These are phyloP conservation scores for Fissipunctia ypsillon DNA, from an alignment of 2,888 invertebrate genomes.

Conservation along the genomic window DNA sequence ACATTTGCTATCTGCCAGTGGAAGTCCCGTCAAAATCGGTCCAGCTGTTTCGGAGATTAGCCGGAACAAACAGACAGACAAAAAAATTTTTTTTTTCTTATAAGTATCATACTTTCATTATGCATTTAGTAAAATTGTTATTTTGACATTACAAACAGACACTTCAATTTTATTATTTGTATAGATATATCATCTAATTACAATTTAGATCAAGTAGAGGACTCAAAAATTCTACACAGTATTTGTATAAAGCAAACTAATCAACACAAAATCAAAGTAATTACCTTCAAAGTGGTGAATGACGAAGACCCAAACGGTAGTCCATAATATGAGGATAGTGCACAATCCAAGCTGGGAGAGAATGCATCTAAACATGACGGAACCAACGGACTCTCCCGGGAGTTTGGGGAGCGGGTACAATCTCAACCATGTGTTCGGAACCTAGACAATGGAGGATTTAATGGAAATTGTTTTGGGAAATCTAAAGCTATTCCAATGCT, in stretches of 20 bases:
- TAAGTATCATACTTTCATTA: too few species aligned
- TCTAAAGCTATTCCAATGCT: conserved; percentile 21
- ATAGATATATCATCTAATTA: background rate
- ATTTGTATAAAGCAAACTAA: too few species aligned
- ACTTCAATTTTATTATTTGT: too few species aligned
- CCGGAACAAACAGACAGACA: too few species aligned
- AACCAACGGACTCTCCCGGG: conserved; percentile 80
- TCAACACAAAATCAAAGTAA: background rate
- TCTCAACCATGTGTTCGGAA: conserved; percentile 81
- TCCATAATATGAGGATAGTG: conserved; percentile 91
- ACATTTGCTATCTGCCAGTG: too few species aligned
- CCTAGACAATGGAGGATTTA: conserved; percentile 37
- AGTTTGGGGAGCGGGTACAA: conserved; percentile 88
- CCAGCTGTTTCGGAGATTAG: too few species aligned
- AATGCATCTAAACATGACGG: conserved; percentile 87
- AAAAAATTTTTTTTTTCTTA: too few species aligned
- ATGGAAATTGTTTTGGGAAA: conserved; percentile 42
- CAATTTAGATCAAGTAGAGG: background rate
- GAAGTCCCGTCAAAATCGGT: too few species aligned
- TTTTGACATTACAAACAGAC: too few species aligned
- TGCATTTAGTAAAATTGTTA: too few species aligned
- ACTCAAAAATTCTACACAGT: background rate
- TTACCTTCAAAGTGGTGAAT: conserved; percentile 92
- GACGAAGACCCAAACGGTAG: conserved; percentile 91
- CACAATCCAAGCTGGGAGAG: conserved; percentile 91